Percentiles rank a stretch among this genome's conserved stretches.
phyloP scores from a whole-genome alignment of 2,888 invertebrate genomes.

The Leptopterna dolabrata region DNA sequence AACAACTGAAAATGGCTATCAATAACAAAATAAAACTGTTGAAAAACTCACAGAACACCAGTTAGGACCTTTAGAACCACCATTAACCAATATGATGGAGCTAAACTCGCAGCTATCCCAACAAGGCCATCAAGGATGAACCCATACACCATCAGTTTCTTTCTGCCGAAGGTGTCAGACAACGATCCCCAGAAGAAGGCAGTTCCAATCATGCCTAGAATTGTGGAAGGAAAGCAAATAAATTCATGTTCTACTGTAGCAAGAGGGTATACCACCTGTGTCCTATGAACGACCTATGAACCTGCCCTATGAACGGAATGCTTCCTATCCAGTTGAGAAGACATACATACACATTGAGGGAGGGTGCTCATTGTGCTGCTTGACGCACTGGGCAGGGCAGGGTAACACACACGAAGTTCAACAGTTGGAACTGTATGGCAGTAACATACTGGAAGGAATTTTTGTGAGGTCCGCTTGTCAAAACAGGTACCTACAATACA shows the following conservation, averaged over 20 bases:
- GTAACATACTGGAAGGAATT: no score
- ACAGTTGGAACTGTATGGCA: no score
- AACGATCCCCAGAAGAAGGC: slow-evolving; percentile 83
- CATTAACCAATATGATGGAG: slow-evolving; percentile 76
- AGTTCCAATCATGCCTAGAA: slow-evolving; percentile 79
- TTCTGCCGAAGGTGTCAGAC: slow-evolving; percentile 79
- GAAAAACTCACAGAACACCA: slow-evolving; percentile 75
- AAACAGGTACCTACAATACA: no score
- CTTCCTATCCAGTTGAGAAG: no score
- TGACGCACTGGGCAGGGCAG: no score
- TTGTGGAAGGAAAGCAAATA: not conserved
- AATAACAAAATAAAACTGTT: not conserved
- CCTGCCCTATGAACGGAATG: no score
- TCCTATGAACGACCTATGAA: no score
- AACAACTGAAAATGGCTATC: not conserved
- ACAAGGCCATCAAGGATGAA: slow-evolving; percentile 75
- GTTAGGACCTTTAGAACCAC: slow-evolving; percentile 77
- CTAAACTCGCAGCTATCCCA: slow-evolving; percentile 74
- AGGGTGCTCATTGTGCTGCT: no score
- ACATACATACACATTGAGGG: no score
- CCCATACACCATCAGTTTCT: slow-evolving; percentile 76
- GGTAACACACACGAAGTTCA: no score
- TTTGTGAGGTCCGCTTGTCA: no score
- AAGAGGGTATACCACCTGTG: not conserved
- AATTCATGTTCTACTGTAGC: not conserved